Conservation (phyloP, 2,797 vertebrate species). For the Todus mexicanus region DNA sequence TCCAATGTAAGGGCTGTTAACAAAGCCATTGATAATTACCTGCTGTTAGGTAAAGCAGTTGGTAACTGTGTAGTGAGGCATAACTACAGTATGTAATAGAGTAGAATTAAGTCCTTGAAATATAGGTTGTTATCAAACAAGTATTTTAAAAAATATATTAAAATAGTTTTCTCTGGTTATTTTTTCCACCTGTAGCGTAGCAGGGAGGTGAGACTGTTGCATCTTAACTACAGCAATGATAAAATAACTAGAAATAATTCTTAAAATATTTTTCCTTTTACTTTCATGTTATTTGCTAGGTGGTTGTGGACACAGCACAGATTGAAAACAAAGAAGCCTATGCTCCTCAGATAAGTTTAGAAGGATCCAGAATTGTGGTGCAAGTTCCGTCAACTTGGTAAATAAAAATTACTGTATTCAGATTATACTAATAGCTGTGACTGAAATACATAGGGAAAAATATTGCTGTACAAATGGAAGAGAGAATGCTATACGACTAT, state of each 20-base stretch:
- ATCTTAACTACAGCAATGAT: neutral
- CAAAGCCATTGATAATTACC: neutral
- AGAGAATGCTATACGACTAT: neutral
- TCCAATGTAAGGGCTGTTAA: neutral
- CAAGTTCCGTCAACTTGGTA: conserved; percentile 99
- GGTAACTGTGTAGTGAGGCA: neutral
- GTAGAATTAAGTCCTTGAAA: neutral
- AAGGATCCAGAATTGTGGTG: conserved; percentile 92
- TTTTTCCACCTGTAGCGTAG: neutral
- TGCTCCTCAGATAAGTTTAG: conserved; percentile 94
- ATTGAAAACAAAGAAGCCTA: conserved; percentile 99
- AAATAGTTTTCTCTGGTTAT: neutral
- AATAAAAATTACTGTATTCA: conserved; percentile 18
- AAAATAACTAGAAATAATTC: neutral
- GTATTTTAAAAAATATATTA: too few species aligned
- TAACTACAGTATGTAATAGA: neutral
- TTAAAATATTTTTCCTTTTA: neutral
- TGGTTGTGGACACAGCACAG: conserved; percentile 98
- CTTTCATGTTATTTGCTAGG: conserved; percentile 74
- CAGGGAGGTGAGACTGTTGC: neutral
- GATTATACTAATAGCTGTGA: neutral
- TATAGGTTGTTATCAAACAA: neutral
- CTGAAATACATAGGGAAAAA: neutral
- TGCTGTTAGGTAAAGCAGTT: neutral
- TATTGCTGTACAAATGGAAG: neutral